Conservation (phyloP, 2,888 invertebrate species). For the Synergus japonicus region DNA sequence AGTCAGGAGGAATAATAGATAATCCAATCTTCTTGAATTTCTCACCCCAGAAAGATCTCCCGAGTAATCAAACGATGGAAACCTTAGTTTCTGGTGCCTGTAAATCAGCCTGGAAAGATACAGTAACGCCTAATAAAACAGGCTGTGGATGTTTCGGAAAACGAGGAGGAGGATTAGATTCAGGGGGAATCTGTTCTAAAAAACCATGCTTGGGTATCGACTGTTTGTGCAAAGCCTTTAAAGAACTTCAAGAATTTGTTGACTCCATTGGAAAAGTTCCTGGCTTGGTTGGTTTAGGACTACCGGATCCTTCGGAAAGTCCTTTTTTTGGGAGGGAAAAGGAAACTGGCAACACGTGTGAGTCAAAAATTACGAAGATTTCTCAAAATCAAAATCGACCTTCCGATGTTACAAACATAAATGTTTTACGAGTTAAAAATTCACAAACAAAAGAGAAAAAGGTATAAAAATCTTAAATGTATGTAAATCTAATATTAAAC, state of each 20-base stretch:
- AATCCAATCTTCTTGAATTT: neutral
- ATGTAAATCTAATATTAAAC: neutral
- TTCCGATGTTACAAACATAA: neutral
- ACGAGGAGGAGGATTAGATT: slow-evolving; percentile 30
- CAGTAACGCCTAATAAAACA: neutral
- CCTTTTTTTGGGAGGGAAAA: slow-evolving; percentile 60
- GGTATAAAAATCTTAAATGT: neutral
- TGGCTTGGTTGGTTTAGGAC: slow-evolving; percentile 63
- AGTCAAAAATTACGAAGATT: slow-evolving; percentile 27
- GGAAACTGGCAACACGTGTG: slow-evolving; percentile 41
- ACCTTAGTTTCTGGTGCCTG: slow-evolving; percentile 54
- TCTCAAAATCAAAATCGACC: neutral
- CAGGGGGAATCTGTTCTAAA: slow-evolving; percentile 54
- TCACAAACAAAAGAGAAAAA: neutral
- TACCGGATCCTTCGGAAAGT: slow-evolving; percentile 63
- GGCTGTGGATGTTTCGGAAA: slow-evolving; percentile 39
- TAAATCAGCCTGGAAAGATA: slow-evolving; percentile 42
- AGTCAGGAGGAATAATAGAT: neutral
- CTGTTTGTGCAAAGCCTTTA: slow-evolving; percentile 60
- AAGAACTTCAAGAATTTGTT: slow-evolving; percentile 63
- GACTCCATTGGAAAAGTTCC: slow-evolving; percentile 63
- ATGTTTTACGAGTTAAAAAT: neutral
- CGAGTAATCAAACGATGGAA: slow-evolving; percentile 47
- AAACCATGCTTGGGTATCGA: slow-evolving; percentile 62
- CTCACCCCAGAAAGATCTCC: neutral